Percentiles rank a stretch among this genome's conserved stretches.
Conservation (phyloP, 2,797 vertebrate genomes). For the Astyanax mexicanus region DNA sequence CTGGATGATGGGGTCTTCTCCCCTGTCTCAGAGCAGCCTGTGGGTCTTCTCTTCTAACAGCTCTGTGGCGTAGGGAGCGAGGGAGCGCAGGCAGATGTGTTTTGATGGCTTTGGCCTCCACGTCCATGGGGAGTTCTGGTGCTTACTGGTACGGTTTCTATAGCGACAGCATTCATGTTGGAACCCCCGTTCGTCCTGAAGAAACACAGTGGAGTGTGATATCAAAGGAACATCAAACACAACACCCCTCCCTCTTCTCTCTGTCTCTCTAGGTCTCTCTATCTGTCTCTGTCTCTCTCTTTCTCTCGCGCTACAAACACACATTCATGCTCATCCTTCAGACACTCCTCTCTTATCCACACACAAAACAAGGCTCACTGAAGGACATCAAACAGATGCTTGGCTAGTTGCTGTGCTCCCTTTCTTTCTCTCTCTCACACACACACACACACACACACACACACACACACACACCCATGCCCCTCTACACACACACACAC, state of each 20-base stretch:
- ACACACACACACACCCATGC: background rate
- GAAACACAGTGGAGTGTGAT: conserved; percentile 21
- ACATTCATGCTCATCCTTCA: conserved; percentile 13
- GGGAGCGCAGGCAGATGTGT: conserved; percentile 3
- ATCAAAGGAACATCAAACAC: conserved; percentile 53
- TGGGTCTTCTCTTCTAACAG: background rate
- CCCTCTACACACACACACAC: too few species aligned
- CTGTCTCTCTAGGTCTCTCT: background rate
- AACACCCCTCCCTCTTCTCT: background rate
- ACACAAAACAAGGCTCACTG: conserved; percentile 34
- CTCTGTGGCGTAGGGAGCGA: conserved; percentile 17
- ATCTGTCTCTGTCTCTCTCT: background rate
- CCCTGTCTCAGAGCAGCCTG: background rate
- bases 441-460: background rate
- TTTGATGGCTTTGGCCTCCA: conserved; percentile 49
- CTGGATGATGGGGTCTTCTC: background rate
- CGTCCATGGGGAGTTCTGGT: conserved; percentile 51
- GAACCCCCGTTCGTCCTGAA: conserved; percentile 23
- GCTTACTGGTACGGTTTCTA: conserved; percentile 59
- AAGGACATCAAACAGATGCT: conserved; percentile 65
- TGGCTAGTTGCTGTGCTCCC: conserved; percentile 13
- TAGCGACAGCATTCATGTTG: conserved; percentile 63
- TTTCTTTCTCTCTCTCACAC: too few species aligned
- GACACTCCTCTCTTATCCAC: conserved; percentile 15
- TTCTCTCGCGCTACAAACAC: background rate